Percentiles rank a stretch among this genome's conserved stretches.
Evolutionary conservation across 2,888 invertebrate species (phyloP).

Genomic region (Rhogogaster chlorosoma): DNA sequence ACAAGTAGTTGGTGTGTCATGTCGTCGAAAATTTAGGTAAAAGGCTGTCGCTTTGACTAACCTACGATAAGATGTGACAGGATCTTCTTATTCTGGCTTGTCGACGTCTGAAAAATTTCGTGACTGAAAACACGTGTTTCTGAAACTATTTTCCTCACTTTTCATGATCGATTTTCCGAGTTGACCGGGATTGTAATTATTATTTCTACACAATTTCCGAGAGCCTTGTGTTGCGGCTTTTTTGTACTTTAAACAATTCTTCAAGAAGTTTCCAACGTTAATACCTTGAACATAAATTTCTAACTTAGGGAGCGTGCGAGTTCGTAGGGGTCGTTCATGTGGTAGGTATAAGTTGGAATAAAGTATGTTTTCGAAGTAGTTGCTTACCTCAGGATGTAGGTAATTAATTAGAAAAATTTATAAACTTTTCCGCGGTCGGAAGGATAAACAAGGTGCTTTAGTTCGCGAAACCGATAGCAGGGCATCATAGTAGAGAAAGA

Average conservation of each 20-base stretch:
- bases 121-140: neutral
- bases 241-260: neutral
- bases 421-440: neutral
- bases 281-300: slow-evolving; percentile 6
- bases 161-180: neutral
- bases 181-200: neutral
- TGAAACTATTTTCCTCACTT: neutral
- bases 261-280: neutral
- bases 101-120: neutral
- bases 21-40: neutral
- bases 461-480: slow-evolving; percentile 30
- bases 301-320: neutral
- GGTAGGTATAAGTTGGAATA: neutral
- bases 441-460: slow-evolving; percentile 32
- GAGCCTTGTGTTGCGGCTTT: neutral
- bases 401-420: slow-evolving; percentile 37
- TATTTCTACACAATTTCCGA: neutral
- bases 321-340: neutral
- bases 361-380: slow-evolving; percentile 34
- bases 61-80: neutral
- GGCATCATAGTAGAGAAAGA: neutral
- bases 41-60: neutral
- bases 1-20: neutral
- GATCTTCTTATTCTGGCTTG: neutral
- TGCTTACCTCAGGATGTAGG: neutral